Percentiles rank a stretch among this genome's conserved stretches.
phyloP scores from a whole-genome alignment of 2,888 invertebrate genomes.

The Dasysyrphus tricinctus region DNA sequence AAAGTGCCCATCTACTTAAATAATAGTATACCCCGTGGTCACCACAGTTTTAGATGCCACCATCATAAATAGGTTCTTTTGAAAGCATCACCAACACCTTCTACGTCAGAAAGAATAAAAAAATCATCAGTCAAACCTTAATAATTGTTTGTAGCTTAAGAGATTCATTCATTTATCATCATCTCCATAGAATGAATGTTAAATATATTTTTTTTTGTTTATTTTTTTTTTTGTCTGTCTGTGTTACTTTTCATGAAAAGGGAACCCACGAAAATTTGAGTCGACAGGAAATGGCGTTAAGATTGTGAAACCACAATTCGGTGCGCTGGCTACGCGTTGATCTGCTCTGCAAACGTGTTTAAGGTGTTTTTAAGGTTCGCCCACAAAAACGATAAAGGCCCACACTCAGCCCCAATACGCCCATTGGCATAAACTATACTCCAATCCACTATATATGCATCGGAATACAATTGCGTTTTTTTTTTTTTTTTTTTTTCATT shows the following conservation, averaged over 20 bases:
- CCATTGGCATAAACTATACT: conserved; percentile 52
- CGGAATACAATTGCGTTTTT: conserved; percentile 61
- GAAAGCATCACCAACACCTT: not conserved
- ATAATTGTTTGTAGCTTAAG: not conserved
- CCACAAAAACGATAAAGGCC: conserved; percentile 76
- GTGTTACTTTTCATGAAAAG: conserved; percentile 23
- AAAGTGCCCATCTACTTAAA: not conserved
- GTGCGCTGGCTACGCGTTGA: conserved; percentile 59
- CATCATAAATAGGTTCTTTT: not conserved
- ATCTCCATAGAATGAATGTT: conserved; percentile 50
- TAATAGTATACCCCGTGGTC: not conserved
- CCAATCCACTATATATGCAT: conserved; percentile 29
- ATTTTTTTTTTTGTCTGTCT: not conserved
- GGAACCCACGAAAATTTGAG: conserved; percentile 70
- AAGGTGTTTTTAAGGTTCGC: conserved; percentile 70
- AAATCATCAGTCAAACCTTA: conserved; percentile 20
- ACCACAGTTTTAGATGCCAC: not conserved
- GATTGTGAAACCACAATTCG: conserved; percentile 72
- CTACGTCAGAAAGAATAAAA: not conserved
- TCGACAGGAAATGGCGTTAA: conserved; percentile 74
- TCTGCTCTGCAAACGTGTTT: conserved; percentile 50
- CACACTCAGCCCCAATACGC: conserved; percentile 75
- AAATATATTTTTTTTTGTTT: not conserved
- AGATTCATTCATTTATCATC: conserved; percentile 66
- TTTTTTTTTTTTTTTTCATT: conserved; percentile 2